These are phyloP conservation scores for Phyllostomus discolor DNA, from an alignment of 2,113 vertebrate genomes.

Conservation along the genomic window DNA sequence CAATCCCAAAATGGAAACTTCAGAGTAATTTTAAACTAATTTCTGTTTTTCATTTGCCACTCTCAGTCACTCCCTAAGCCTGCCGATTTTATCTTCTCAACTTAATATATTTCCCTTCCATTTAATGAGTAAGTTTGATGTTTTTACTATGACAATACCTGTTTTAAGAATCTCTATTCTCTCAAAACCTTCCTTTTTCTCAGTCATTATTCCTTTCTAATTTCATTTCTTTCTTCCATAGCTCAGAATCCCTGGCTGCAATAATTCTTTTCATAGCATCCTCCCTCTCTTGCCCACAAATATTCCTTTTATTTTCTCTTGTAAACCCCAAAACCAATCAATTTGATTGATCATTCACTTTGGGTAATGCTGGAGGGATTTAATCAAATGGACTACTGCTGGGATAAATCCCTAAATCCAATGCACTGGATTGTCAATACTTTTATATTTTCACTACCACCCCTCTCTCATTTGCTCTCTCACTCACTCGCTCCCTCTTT, in stretches of 20 bases:
- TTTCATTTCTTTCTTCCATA: background rate
- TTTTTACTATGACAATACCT: background rate
- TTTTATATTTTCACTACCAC: background rate
- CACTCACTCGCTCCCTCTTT: background rate
- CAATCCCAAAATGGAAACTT: background rate
- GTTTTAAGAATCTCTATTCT: background rate
- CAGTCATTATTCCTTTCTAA: background rate
- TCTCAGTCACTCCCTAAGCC: background rate
- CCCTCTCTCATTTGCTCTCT: background rate
- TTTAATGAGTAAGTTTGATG: background rate
- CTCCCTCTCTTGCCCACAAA: background rate
- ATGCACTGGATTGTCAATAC: background rate
- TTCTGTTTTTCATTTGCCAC: background rate
- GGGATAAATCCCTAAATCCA: background rate
- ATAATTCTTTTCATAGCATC: background rate
- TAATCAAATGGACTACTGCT: background rate
- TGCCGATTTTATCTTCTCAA: background rate
- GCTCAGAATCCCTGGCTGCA: background rate
- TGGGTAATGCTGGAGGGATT: background rate
- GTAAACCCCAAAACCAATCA: background rate
- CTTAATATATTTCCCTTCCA: background rate
- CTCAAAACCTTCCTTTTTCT: background rate
- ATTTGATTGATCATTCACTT: constrained; percentile 32
- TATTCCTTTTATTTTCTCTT: background rate
- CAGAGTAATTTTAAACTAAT: background rate